Evolutionary conservation across 2,797 vertebrate genomes (phyloP).

Genomic region (Podarcis siculus): DNA sequence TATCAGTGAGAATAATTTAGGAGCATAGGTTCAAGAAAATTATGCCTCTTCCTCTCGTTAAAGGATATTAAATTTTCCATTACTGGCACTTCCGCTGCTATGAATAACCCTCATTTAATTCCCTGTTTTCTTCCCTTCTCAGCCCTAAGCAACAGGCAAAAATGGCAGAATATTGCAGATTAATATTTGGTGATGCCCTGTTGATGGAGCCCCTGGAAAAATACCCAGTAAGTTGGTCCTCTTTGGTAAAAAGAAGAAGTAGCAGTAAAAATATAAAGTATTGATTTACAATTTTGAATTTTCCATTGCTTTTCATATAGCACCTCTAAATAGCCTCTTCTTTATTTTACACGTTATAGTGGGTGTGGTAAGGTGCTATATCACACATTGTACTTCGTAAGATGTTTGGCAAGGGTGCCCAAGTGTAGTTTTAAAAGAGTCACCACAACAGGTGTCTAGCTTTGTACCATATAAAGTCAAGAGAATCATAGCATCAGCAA

Average conservation of each 20-base stretch:
- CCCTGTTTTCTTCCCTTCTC: slow-evolving; percentile 35
- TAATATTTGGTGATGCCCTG: slow-evolving; percentile 95
- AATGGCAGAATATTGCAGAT: slow-evolving; percentile 97
- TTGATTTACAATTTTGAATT: neutral
- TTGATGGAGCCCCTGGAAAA: slow-evolving; percentile 94
- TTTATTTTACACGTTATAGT: rapidly evolving
- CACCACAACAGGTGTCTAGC: neutral
- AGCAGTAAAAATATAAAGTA: neutral
- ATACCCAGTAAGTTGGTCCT: slow-evolving; percentile 86
- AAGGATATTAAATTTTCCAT: slow-evolving; percentile 35
- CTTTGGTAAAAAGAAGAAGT: slow-evolving; percentile 13
- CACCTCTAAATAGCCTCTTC: neutral
- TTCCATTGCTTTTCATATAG: neutral
- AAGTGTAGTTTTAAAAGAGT: neutral
- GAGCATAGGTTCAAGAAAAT: slow-evolving; percentile 17
- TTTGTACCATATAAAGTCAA: neutral
- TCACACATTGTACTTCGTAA: neutral
- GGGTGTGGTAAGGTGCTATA: neutral
- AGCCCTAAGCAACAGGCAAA: slow-evolving; percentile 98
- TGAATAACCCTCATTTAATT: slow-evolving; percentile 22
- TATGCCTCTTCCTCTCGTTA: slow-evolving; percentile 16
- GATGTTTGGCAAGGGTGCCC: neutral
- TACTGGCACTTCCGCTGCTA: slow-evolving; percentile 22
- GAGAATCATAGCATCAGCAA: neutral
- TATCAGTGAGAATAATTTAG: slow-evolving; percentile 36